phyloP scores from a whole-genome alignment of 2,888 invertebrate genomes.

The Folsomia manolachei region DNA sequence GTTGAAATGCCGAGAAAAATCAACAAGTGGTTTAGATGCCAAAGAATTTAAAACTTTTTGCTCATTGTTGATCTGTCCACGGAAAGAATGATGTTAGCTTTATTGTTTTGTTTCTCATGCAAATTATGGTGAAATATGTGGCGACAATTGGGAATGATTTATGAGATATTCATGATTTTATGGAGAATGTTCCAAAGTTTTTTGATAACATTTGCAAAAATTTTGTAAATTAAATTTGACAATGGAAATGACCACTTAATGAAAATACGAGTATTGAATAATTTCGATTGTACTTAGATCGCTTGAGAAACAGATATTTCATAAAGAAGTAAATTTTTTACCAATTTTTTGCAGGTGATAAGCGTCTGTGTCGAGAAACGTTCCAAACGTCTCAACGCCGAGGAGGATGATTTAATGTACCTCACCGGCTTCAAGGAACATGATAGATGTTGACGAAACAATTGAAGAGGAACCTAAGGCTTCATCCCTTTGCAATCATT shows the following conservation, averaged over 20 bases:
- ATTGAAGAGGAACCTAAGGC: constrained; percentile 14
- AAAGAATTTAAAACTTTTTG: not conserved
- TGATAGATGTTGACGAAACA: constrained; percentile 15
- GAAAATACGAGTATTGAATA: too few relatives aligned
- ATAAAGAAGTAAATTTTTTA: too few relatives aligned
- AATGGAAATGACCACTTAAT: too few relatives aligned
- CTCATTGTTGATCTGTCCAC: not conserved
- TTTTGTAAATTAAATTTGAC: too few relatives aligned
- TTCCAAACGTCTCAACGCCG: not conserved
- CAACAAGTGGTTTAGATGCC: not conserved
- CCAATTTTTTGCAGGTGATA: constrained; percentile 44
- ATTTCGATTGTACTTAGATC: too few relatives aligned
- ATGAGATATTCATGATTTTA: not conserved
- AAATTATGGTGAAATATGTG: not conserved
- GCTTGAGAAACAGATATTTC: too few relatives aligned
- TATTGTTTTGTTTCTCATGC: not conserved
- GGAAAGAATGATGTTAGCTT: not conserved
- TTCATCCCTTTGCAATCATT: constrained; percentile 14
- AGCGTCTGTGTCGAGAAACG: constrained; percentile 44
- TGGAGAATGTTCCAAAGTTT: too few relatives aligned
- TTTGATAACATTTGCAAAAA: too few relatives aligned
- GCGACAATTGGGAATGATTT: not conserved
- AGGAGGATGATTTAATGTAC: constrained; percentile 30
- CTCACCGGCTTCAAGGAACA: constrained; percentile 26
- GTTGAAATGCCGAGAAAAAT: not conserved